Evolutionary conservation across 2,113 vertebrate species (phyloP).

Genomic region (Speoplatyrhinus poulsoni): DNA sequence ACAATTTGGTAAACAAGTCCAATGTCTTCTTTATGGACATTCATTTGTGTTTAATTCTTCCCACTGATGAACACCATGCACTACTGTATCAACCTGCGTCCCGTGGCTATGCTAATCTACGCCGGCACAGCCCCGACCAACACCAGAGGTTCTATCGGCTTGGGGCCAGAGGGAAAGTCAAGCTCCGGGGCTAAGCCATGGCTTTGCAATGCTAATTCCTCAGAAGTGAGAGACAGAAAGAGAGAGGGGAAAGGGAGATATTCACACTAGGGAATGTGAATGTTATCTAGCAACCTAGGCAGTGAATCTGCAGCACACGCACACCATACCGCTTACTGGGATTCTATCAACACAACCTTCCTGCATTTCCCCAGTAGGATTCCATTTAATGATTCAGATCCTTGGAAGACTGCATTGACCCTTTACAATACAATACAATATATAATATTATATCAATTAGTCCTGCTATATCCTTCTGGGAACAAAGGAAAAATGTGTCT

Average conservation of each 20-base stretch:
- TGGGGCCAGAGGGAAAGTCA: background rate
- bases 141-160: background rate
- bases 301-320: slow-evolving; percentile 45
- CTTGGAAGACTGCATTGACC: background rate
- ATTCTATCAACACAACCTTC: slow-evolving; percentile 58
- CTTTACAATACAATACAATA: too few relatives aligned
- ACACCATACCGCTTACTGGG: slow-evolving; percentile 41
- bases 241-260: slow-evolving; percentile 16
- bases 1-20: too few relatives aligned
- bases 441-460: too few relatives aligned
- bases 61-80: background rate
- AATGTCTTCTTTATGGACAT: too few relatives aligned
- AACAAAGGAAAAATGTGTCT: too few relatives aligned
- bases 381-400: background rate
- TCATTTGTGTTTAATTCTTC: too few relatives aligned
- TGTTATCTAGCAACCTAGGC: slow-evolving; percentile 39
- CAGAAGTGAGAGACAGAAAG: slow-evolving; percentile 14
- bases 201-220: slow-evolving; percentile 30
- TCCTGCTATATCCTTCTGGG: too few relatives aligned
- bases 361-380: slow-evolving; percentile 12
- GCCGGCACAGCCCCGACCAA: slow-evolving; percentile 8
- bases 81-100: background rate
- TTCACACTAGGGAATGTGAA: slow-evolving; percentile 16
- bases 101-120: slow-evolving; percentile 9
- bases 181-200: slow-evolving; percentile 13